Percentiles rank a stretch among this genome's conserved stretches.
Evolutionary conservation across 2,113 vertebrate genomes (phyloP).

Genomic region (Scytalopus superciliaris): DNA sequence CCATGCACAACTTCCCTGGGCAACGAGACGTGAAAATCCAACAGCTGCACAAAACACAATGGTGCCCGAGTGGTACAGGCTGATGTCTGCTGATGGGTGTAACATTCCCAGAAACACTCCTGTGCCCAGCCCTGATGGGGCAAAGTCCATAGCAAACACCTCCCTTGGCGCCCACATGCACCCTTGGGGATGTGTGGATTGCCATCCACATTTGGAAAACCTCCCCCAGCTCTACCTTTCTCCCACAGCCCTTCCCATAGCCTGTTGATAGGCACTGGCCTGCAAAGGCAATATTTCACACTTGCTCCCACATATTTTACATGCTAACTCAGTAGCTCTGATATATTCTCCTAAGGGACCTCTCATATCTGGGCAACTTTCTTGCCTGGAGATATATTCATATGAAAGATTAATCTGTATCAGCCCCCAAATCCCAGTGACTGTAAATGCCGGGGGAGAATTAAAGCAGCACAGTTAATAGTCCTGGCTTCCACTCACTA

Average conservation of each 20-base stretch:
- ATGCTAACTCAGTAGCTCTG: neutral
- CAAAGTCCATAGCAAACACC: neutral
- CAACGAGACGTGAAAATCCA: accelerated
- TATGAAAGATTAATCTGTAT: neutral
- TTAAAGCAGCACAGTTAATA: neutral
- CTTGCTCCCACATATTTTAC: neutral
- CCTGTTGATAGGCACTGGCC: neutral
- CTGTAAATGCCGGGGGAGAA: neutral
- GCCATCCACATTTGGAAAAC: neutral
- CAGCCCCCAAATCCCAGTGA: neutral
- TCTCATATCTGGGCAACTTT: neutral
- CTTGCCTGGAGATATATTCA: neutral
- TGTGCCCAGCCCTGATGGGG: accelerated
- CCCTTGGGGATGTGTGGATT: accelerated
- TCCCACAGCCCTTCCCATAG: neutral
- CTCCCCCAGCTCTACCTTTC: neutral
- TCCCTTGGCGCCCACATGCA: accelerated
- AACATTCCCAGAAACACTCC: neutral
- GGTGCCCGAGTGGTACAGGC: accelerated
- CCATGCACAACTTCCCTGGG: accelerated
- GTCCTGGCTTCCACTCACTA: neutral
- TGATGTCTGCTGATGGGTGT: accelerated
- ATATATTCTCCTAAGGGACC: neutral
- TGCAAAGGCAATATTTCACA: neutral
- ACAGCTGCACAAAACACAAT: neutral